Evolutionary conservation across 2,113 vertebrate genomes (phyloP), one percentile per base, ranked within the genome.

Genomic region (Plestiodon gilberti): DNA sequence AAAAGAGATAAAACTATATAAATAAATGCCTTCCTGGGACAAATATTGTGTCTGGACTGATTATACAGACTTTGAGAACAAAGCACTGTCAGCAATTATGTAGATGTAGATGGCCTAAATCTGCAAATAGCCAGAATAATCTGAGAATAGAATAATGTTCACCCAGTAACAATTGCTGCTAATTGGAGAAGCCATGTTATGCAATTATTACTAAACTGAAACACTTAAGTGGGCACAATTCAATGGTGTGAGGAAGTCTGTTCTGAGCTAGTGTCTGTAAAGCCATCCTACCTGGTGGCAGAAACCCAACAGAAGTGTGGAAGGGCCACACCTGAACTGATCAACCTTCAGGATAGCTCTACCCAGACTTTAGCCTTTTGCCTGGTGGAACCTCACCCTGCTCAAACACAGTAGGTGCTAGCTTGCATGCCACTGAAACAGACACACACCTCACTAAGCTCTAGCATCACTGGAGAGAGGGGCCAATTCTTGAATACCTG

Each of bases 1-100:
- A 87, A 86, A 76, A 76, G 82, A 91, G 88, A 90, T 82, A 89
- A 94, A 93, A 93, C 52, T 86, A 91, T 87, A 94, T 94, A 94
- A 90, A 88, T 92, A 88, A 88, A 92, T 94, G 91, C 93, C 93
- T 94, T 95, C 90, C 82, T 92, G 93, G 89, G 82, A 88, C 87
- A 94, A 96, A 95, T 95, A 93, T 95, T 95, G 94, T 93, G 93
- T 93, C 89, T 95, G 88, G 73, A 88, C 84, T 59, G 40, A 93
- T 84, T 91, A 91, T 76, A 76, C 61, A 92, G 78, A 87, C 79
- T 64, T 85, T 90, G 87, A 93, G 83, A 73, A 90, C 52, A 88
- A n/a, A 80, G 89, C 83, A 23, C 94, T 88, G 88, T 91, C 92
- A 93, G 88, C 92, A 93, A 93, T 40, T 2, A n/a, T n/a, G 65